Evolutionary conservation across 2,797 vertebrate species (phyloP).

Genomic region (Muraenolepis orangiensis): DNA sequence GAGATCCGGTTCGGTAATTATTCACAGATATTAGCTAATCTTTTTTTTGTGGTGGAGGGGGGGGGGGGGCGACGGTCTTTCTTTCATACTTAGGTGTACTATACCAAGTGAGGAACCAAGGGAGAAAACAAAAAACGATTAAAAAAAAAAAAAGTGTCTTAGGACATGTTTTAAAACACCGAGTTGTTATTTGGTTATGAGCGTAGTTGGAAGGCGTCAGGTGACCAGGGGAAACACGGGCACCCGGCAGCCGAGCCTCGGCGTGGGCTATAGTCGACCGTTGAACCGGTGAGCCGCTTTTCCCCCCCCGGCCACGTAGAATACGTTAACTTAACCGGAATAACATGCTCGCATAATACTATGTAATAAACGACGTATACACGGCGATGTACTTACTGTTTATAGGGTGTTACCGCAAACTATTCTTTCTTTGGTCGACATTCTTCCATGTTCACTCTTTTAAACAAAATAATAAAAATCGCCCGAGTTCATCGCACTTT

Average conservation of each 20-base stretch:
- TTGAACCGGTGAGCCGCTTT: background rate
- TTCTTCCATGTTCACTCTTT: slow-evolving; percentile 50
- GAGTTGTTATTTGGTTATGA: background rate
- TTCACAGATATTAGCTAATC: background rate
- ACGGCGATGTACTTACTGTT: slow-evolving; percentile 55
- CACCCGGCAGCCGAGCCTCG: background rate
- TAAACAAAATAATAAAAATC: slow-evolving; percentile 1
- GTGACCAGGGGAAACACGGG: background rate
- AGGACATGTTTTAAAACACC: background rate
- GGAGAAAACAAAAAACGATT: background rate
- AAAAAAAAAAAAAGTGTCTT: too few species aligned
- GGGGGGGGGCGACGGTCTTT: background rate
- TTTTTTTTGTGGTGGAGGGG: too few species aligned
- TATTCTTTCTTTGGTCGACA: slow-evolving; percentile 46
- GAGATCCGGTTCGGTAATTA: background rate
- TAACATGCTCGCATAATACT: background rate
- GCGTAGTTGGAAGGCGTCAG: background rate
- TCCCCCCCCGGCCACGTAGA: background rate
- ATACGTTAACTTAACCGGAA: background rate
- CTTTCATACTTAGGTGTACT: background rate
- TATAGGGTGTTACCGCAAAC: slow-evolving; percentile 54
- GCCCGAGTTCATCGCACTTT: background rate
- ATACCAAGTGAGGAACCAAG: background rate
- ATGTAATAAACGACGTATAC: background rate
- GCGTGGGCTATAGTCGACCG: background rate